Percentiles rank a stretch among this genome's conserved stretches.
These are phyloP conservation scores for Alviniconcha strummeri DNA, from an alignment of 2,888 invertebrate genomes.

Conservation along the genomic window DNA sequence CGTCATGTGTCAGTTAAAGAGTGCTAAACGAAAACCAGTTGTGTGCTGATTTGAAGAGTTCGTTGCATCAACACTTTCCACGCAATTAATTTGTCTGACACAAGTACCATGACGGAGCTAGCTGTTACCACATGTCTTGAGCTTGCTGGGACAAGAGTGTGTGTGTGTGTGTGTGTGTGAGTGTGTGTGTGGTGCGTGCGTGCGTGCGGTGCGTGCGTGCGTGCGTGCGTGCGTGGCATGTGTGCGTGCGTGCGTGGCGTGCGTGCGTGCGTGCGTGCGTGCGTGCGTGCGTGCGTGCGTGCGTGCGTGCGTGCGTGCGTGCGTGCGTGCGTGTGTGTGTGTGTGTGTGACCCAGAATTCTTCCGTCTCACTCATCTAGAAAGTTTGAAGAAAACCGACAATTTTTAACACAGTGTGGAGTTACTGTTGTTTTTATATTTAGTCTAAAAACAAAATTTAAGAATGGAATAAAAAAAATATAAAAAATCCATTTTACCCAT, in stretches of 20 bases:
- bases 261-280: neutral
- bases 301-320: neutral
- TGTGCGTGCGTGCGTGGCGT: neutral
- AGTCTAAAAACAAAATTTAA: neutral
- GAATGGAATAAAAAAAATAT: neutral
- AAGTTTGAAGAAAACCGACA: neutral
- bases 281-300: neutral
- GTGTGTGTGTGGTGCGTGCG: constrained; percentile 2
- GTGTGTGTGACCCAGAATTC: neutral
- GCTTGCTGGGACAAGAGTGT: neutral
- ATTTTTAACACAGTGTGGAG: too few relatives aligned
- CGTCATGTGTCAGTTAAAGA: too few relatives aligned
- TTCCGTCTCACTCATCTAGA: too few relatives aligned
- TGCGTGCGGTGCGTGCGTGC: neutral
- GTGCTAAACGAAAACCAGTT: too few relatives aligned
- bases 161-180: neutral
- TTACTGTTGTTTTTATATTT: too few relatives aligned
- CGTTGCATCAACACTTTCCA: too few relatives aligned
- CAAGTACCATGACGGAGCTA: too few relatives aligned
- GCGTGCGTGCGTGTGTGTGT: neutral
- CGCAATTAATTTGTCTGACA: too few relatives aligned
- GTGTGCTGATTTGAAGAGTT: too few relatives aligned
- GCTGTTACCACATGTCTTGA: too few relatives aligned
- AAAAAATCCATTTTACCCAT: neutral
- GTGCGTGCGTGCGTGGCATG: neutral